A percentile compares a stretch with the other conserved stretches of the same genome.
Conservation (phyloP, 2,888 invertebrate species). For the Amphipyra berbera region DNA sequence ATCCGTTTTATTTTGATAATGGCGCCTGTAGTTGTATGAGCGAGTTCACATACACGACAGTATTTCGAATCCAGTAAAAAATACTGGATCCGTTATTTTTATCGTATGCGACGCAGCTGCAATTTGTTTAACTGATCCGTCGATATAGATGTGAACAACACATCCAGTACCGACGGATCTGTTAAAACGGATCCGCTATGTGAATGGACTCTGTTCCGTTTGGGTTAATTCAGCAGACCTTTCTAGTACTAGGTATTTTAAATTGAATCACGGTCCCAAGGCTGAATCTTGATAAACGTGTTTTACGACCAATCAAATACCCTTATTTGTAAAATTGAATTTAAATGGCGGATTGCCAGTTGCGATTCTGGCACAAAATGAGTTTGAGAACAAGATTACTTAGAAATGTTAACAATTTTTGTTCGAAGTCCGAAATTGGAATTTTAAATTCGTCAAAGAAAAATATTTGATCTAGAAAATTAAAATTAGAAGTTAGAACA, state of each 20-base stretch:
- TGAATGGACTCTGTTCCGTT: conserved; percentile 10
- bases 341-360: conserved; percentile 15
- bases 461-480: conserved; percentile 26
- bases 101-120: no score
- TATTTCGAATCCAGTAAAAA: no score
- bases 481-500: not conserved
- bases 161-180: no score
- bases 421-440: not conserved
- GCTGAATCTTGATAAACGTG: conserved; percentile 27
- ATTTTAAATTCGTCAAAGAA: conserved; percentile 15
- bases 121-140: no score
- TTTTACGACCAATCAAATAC: conserved; percentile 32
- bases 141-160: no score
- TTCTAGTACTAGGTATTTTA: conserved; percentile 22
- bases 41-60: no score
- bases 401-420: conserved; percentile 5
- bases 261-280: conserved; percentile 30
- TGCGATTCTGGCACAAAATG: conserved; percentile 11
- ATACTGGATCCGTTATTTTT: no score
- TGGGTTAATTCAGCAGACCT: conserved; percentile 23
- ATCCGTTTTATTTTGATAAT: no score
- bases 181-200: no score
- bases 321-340: conserved; percentile 39
- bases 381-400: conserved; percentile 12
- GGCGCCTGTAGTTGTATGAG: no score